Evolutionary conservation across 2,888 invertebrate genomes (phyloP).

Genomic region (Apocheima hispidaria): DNA sequence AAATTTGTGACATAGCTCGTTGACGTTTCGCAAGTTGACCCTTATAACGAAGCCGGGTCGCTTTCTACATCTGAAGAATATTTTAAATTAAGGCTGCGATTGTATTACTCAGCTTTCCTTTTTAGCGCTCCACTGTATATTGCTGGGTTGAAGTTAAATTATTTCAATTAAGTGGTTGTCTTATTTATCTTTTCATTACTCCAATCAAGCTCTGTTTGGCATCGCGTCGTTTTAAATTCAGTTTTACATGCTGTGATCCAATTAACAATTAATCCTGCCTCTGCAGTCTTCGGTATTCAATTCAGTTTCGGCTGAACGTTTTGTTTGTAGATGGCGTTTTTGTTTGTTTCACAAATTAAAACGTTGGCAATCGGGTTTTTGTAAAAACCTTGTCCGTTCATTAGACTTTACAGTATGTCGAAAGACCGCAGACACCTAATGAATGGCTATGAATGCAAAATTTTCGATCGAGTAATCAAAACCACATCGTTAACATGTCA

Average conservation of each 20-base stretch:
- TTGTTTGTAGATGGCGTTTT: constrained; percentile 67
- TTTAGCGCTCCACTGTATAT: constrained; percentile 41
- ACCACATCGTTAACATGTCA: constrained; percentile 6
- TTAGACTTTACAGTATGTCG: constrained; percentile 37
- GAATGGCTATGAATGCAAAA: neutral
- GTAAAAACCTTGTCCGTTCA: constrained; percentile 50
- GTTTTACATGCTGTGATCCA: constrained; percentile 70
- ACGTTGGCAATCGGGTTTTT: constrained; percentile 67
- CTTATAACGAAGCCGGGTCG: constrained; percentile 62
- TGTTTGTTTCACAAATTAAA: constrained; percentile 71
- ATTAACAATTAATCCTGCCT: constrained; percentile 78
- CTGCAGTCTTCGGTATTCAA: constrained; percentile 67
- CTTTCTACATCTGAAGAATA: constrained; percentile 74
- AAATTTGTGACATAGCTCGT: constrained; percentile 57
- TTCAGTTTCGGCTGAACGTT: constrained; percentile 68
- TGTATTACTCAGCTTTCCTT: constrained; percentile 49
- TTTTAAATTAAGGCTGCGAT: constrained; percentile 40
- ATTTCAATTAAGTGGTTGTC: constrained; percentile 44
- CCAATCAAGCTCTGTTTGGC: constrained; percentile 61
- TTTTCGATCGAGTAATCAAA: neutral
- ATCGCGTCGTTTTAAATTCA: constrained; percentile 62
- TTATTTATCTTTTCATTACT: constrained; percentile 55
- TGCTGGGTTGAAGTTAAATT: constrained; percentile 35
- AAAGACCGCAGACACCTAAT: constrained; percentile 17
- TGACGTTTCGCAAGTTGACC: constrained; percentile 76